A percentile compares a stretch with the other conserved stretches of the same genome.
phyloP scores from a whole-genome alignment of 2,888 invertebrate genomes.

The Cantharis flavilabris region DNA sequence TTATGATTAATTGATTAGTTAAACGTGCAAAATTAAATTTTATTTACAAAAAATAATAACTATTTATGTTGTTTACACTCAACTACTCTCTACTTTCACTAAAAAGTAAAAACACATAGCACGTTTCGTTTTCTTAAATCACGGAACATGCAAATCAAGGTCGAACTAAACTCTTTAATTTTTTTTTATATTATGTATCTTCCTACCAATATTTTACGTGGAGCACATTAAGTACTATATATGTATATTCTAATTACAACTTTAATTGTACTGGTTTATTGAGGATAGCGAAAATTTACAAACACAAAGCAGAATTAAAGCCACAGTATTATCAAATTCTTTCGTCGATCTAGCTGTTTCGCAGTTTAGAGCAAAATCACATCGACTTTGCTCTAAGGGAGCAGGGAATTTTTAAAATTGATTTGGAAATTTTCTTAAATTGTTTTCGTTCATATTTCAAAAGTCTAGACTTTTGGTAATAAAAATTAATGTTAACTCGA shows the following conservation, averaged over 20 bases:
- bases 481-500: background rate
- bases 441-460: no score
- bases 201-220: background rate
- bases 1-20: conserved; percentile 17
- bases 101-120: conserved; percentile 41
- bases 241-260: no score
- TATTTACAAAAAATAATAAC: conserved; percentile 9
- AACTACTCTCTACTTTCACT: conserved; percentile 38
- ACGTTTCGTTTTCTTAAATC: conserved; percentile 41
- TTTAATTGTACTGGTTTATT: no score
- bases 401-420: no score
- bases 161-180: conserved; percentile 6
- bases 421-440: no score
- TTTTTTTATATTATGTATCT: background rate
- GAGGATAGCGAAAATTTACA: no score
- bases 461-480: background rate
- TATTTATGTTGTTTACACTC: conserved; percentile 17
- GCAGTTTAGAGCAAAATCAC: background rate
- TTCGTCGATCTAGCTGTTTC: background rate
- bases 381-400: background rate
- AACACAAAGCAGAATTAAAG: background rate
- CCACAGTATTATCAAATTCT: background rate
- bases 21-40: conserved; percentile 4
- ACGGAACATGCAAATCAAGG: conserved; percentile 35
- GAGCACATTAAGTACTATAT: no score